Conservation (phyloP, 2,888 invertebrate genomes). For the Agrilus biguttatus region DNA sequence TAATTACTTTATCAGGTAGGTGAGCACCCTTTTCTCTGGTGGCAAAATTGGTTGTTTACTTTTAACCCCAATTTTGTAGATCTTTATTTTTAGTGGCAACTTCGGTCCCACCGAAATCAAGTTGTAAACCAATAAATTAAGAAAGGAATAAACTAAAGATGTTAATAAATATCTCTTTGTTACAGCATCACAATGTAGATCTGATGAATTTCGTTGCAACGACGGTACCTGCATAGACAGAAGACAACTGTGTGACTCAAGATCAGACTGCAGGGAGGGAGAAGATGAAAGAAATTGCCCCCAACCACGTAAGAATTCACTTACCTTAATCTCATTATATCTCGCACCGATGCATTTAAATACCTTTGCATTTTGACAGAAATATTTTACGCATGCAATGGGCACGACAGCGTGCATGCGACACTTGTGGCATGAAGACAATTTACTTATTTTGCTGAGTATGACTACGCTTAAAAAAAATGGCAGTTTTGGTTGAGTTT, state of each 20-base stretch:
- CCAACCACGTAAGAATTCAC: constrained; percentile 8
- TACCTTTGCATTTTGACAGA: not conserved
- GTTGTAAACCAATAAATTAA: too few relatives aligned
- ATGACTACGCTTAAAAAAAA: too few relatives aligned
- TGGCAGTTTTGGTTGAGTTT: too few relatives aligned
- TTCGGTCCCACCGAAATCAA: too few relatives aligned
- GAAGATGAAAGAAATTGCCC: constrained; percentile 49
- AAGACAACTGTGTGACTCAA: constrained; percentile 41
- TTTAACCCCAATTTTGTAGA: too few relatives aligned
- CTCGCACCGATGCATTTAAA: not conserved
- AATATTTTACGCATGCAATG: not conserved
- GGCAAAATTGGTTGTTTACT: too few relatives aligned
- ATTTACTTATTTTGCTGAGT: too few relatives aligned
- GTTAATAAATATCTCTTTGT: not conserved
- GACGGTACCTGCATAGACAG: constrained; percentile 42
- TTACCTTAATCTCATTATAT: not conserved
- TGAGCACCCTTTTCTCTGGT: too few relatives aligned
- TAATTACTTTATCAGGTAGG: too few relatives aligned
- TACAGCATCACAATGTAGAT: constrained; percentile 7
- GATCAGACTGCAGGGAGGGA: constrained; percentile 40
- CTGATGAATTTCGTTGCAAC: constrained; percentile 36
- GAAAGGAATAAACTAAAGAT: too few relatives aligned
- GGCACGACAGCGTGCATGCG: not conserved
- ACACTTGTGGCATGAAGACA: not conserved
- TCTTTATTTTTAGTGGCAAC: too few relatives aligned